Evolutionary conservation across 2,113 vertebrate species (phyloP).

Genomic region (Puma concolor): DNA sequence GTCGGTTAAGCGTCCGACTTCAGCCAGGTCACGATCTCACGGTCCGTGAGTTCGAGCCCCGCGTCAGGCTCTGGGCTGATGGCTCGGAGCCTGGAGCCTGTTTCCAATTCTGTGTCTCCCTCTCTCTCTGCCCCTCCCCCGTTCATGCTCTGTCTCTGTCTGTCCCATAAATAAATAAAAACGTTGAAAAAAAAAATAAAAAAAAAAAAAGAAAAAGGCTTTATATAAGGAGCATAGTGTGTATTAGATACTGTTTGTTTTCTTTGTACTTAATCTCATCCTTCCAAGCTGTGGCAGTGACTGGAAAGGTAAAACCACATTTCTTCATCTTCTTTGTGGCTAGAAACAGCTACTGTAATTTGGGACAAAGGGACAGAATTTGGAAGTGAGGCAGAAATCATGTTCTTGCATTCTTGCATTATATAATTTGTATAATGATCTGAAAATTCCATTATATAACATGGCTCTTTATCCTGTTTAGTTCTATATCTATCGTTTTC

Average conservation of each 20-base stretch:
- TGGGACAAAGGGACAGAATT: background rate
- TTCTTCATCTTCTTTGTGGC: background rate
- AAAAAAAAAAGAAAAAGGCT: background rate
- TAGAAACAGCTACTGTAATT: background rate
- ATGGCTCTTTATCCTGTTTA: background rate
- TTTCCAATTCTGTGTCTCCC: too few relatives aligned
- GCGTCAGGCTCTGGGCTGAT: too few relatives aligned
- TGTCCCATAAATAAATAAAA: too few relatives aligned
- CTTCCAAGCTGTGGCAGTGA: background rate
- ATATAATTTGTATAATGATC: background rate
- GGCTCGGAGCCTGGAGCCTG: too few relatives aligned
- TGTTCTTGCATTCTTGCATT: background rate
- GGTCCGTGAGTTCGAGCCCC: too few relatives aligned
- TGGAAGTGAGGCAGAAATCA: background rate
- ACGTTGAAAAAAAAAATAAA: too few relatives aligned
- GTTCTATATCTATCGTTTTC: background rate
- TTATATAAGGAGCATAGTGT: background rate
- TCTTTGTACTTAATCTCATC: background rate
- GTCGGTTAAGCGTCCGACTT: too few relatives aligned
- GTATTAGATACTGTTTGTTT: background rate
- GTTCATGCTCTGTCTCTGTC: too few relatives aligned
- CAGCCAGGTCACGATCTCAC: too few relatives aligned
- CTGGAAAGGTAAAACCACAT: background rate
- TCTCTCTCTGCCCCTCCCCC: too few relatives aligned
- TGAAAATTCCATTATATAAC: background rate